phyloP scores from a whole-genome alignment of 2,888 invertebrate genomes.

The Heliconius charithonia region DNA sequence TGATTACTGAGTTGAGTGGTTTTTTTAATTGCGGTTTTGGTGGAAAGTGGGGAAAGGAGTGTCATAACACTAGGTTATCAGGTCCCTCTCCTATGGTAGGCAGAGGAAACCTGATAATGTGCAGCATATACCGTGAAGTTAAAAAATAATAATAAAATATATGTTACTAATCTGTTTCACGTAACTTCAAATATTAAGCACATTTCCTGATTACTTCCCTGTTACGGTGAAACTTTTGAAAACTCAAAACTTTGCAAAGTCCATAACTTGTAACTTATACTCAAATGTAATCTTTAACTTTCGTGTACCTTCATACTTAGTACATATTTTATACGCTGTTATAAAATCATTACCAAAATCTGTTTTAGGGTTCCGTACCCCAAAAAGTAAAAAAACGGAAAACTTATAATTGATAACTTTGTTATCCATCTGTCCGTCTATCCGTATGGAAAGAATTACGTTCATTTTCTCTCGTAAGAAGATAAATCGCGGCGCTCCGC shows the following conservation, averaged over 20 bases:
- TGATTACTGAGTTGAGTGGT: background rate
- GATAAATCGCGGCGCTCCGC: no score
- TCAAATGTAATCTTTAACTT: background rate
- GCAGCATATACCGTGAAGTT: background rate
- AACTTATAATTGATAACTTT: no score
- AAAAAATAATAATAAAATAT: background rate
- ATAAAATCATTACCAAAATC: no score
- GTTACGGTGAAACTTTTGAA: conserved; percentile 15
- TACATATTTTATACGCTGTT: background rate
- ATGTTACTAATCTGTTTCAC: background rate
- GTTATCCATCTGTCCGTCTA: no score
- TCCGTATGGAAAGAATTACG: no score
- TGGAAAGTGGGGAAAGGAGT: background rate
- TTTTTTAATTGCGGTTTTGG: no score
- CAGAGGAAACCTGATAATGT: background rate
- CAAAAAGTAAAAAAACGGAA: no score
- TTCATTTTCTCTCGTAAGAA: no score
- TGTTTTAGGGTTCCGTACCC: no score
- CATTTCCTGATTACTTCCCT: background rate
- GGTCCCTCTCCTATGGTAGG: background rate
- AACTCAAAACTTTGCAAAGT: background rate
- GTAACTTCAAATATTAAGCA: background rate
- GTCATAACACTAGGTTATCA: background rate
- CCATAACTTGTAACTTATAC: conserved; percentile 6
- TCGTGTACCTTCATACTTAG: background rate